A percentile compares a stretch with the other conserved stretches of the same genome.
phyloP scores from a whole-genome alignment of 2,113 vertebrate species.

The Nothocercus nigrocapillus region DNA sequence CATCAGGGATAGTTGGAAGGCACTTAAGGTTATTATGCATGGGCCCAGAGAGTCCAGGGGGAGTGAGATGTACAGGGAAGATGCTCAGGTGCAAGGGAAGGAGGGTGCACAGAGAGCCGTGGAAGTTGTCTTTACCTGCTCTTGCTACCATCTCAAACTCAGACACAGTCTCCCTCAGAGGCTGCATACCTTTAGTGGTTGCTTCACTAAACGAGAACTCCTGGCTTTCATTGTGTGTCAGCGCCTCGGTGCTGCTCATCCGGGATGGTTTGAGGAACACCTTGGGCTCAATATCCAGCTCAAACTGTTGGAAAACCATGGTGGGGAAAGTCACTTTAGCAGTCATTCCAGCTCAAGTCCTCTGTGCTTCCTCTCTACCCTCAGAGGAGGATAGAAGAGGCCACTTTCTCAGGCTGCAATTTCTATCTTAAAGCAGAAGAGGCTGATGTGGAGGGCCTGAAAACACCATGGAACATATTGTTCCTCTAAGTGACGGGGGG shows the following conservation, averaged over 20 bases:
- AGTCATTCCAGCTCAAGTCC: not conserved
- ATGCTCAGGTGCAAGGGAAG: not conserved
- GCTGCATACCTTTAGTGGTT: constrained; percentile 89
- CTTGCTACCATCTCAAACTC: constrained; percentile 83
- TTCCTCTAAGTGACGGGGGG: rapidly evolving
- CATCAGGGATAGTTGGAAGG: not conserved
- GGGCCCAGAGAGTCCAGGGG: not conserved
- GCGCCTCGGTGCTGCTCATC: constrained; percentile 62
- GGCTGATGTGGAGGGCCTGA: rapidly evolving
- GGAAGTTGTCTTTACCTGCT: constrained; percentile 78
- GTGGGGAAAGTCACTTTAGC: not conserved
- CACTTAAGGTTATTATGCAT: not conserved
- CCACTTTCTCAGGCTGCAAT: not conserved
- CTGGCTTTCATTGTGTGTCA: constrained; percentile 84
- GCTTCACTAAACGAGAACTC: constrained; percentile 89
- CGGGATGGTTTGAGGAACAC: constrained; percentile 82
- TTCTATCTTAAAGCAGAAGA: not conserved
- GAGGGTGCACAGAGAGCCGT: not conserved
- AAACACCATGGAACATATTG: not conserved
- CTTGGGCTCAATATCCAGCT: constrained; percentile 94
- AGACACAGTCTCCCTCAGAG: constrained; percentile 79
- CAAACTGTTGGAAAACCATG: constrained; percentile 80
- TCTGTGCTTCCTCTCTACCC: not conserved
- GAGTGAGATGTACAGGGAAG: not conserved
- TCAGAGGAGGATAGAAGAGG: not conserved